Evolutionary conservation across 2,888 invertebrate species (phyloP), one percentile per base, ranked within the genome.

Genomic region (Ennomos fuscantarius): DNA sequence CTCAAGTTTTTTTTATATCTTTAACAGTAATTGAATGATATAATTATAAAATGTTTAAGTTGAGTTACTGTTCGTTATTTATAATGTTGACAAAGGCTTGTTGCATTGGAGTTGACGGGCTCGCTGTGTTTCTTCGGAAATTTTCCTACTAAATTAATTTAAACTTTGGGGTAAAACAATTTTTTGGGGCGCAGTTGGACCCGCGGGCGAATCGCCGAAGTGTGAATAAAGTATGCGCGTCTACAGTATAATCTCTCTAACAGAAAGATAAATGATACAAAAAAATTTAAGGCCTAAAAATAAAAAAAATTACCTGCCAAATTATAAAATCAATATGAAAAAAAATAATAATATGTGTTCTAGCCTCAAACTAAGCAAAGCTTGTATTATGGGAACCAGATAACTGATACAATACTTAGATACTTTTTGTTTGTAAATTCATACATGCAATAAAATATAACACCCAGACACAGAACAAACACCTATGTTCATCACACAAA

Each of bases 131-230:
- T 66, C 67, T 69, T 54, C 24, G 41, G 46, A 56, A 76, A 70
- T 69, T 74, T 66, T 58, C 66, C 61, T 68, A 66, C 62, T 72
- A 72, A 75, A 70, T 75, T 71, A 70, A 78, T 75, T 77, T 69
- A 69, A 78, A 78, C 72, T 78, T 77, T 62, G 68, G 60, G 57
- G 54, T 65, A 71, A 66, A 66, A 61, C 60, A 62, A 62, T 63
- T 64, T 67, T 68, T 68, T 52, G 57, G 61, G 58, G 56, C 43
- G 47, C 54, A 51, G 60, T 55, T 32, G 48, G 55, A 52, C 40
- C 64, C 64, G 54, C 55, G 56, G 55, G 56, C 56, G 55, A 46
- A 49, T 51, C 58, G 53, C 41, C 62, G 59, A 62, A 62, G 62
- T 64, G 63, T 61, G 57, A 66, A 63, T 68, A 65, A 65, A 63